Conservation (phyloP, 2,797 vertebrate species). For the Sebastes itinus region DNA sequence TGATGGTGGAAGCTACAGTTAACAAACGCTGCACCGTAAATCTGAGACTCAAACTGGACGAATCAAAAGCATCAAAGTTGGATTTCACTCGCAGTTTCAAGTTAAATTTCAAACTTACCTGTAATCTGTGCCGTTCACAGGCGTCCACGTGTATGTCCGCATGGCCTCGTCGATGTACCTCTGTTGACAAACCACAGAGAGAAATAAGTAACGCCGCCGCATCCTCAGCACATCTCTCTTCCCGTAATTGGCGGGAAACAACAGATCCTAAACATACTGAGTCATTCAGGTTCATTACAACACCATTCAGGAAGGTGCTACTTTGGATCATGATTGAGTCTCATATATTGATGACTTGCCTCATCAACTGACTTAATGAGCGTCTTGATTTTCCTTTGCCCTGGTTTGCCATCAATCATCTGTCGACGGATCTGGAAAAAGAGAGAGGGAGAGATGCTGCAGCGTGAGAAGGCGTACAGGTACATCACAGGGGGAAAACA, state of each 20-base stretch:
- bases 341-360: conserved; percentile 85
- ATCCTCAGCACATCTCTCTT: neutral
- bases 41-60: neutral
- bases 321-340: conserved; percentile 64
- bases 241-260: conserved; percentile 31
- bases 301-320: conserved; percentile 53
- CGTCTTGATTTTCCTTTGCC: conserved; percentile 92
- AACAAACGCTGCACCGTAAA: conserved; percentile 1
- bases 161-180: conserved; percentile 93
- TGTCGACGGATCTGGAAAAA: conserved; percentile 89
- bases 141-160: conserved; percentile 95
- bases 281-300: conserved; percentile 58
- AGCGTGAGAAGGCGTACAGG: neutral
- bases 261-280: conserved; percentile 35
- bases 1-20: neutral
- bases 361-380: conserved; percentile 96
- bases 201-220: conserved; percentile 1
- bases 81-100: conserved; percentile 43
- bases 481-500: neutral
- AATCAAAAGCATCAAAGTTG: conserved; percentile 7
- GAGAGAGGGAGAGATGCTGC: neutral
- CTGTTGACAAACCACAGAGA: conserved; percentile 74
- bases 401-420: conserved; percentile 94
- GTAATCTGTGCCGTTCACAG: conserved; percentile 96
- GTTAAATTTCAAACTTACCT: conserved; percentile 82